Evolutionary conservation across 2,797 vertebrate species (phyloP).

Genomic region (Macropus fuliginosus): DNA sequence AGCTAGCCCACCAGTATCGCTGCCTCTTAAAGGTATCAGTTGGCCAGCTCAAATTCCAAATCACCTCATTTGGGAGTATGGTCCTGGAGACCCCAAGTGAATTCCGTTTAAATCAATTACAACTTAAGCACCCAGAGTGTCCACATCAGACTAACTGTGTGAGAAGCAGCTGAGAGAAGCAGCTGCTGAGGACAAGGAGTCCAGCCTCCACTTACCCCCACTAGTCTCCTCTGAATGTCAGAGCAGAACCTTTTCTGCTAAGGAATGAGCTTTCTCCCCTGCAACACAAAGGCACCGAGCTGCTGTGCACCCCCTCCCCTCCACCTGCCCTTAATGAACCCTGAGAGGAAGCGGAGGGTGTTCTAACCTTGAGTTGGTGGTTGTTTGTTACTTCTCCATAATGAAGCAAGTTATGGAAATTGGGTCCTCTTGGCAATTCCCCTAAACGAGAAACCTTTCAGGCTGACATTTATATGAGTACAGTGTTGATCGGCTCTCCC

Average conservation of each 20-base stretch:
- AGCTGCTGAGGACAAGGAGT: background rate
- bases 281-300: background rate
- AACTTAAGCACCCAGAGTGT: background rate
- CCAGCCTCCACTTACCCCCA: background rate
- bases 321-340: background rate
- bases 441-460: slow-evolving; percentile 56
- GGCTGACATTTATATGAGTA: slow-evolving; percentile 45
- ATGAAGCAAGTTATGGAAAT: slow-evolving; percentile 54
- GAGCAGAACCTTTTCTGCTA: background rate
- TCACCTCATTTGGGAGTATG: background rate
- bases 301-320: background rate
- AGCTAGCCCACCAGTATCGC: background rate
- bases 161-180: background rate
- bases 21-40: background rate
- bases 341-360: background rate
- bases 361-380: background rate
- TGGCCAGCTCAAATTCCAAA: background rate
- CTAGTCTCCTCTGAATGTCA: background rate
- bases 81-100: background rate
- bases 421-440: slow-evolving; percentile 34
- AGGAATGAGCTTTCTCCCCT: background rate
- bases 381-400: slow-evolving; percentile 40
- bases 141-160: too few species aligned
- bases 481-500: slow-evolving; percentile 47
- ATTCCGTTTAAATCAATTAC: background rate